phyloP scores from a whole-genome alignment of 1,140 invertebrate species.

The Portunus trituberculatus region DNA sequence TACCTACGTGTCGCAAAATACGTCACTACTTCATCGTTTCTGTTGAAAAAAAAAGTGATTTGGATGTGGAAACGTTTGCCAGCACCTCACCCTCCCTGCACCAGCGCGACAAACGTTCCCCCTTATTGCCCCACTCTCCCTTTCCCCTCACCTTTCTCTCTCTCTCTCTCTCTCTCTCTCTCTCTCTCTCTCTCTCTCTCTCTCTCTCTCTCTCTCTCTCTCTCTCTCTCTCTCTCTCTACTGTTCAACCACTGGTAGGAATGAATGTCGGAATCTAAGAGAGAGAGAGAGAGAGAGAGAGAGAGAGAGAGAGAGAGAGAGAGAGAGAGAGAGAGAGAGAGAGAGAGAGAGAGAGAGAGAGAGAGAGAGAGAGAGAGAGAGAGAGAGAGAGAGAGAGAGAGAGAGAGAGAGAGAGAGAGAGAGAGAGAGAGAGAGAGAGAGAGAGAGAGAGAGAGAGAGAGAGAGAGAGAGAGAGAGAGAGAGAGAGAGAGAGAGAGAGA shows the following conservation, averaged over 20 bases:
- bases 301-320: too few relatives aligned
- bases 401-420: neutral
- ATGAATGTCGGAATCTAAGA: neutral
- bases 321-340: too few relatives aligned
- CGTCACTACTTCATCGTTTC: neutral
- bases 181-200: neutral
- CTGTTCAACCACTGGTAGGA: too few relatives aligned
- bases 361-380: neutral
- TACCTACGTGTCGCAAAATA: neutral
- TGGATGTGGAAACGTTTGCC: neutral
- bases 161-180: neutral
- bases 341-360: too few relatives aligned
- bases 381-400: constrained; percentile 14
- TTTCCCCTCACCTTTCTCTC: neutral
- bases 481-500: constrained; percentile 11
- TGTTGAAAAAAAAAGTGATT: neutral
- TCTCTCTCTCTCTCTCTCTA: neutral
- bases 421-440: neutral
- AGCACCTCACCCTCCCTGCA: neutral
- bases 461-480: constrained; percentile 13
- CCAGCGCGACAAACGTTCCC: neutral
- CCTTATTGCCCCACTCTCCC: neutral
- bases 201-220: neutral
- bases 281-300: too few relatives aligned
- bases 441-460: constrained; percentile 20